Evolutionary conservation across 2,113 vertebrate genomes (phyloP).

Genomic region (Melanocharis versteri): DNA sequence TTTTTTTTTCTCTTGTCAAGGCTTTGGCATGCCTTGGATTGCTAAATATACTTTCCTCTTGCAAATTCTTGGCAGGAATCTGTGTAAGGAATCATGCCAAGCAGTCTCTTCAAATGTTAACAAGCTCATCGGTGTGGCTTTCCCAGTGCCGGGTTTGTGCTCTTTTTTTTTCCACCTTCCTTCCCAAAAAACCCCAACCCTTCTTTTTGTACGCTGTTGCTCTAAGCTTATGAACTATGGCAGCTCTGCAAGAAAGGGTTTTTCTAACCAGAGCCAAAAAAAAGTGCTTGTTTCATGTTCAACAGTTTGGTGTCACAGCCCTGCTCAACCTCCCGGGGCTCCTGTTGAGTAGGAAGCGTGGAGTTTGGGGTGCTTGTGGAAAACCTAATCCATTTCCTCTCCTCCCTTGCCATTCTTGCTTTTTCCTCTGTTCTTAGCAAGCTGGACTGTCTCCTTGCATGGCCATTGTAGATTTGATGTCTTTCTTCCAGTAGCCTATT

Average conservation of each 20-base stretch:
- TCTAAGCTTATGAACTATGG: background rate
- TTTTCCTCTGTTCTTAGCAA: background rate
- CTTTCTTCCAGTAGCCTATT: background rate
- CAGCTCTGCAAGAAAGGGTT: background rate
- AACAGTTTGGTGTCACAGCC: background rate
- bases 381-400: background rate
- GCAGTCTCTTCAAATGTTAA: conserved; percentile 73
- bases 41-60: conserved; percentile 80
- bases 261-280: background rate
- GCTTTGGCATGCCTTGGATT: conserved; percentile 73
- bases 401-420: background rate
- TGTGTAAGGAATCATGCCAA: conserved; percentile 63
- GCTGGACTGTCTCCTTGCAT: background rate
- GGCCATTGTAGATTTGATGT: background rate
- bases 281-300: background rate
- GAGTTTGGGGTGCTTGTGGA: background rate
- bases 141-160: conserved; percentile 42
- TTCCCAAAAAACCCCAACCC: background rate
- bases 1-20: conserved; percentile 68
- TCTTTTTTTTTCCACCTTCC: background rate
- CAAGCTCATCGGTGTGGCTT: conserved; percentile 74
- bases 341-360: background rate
- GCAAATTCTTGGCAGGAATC: conserved; percentile 63
- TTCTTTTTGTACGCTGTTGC: background rate
- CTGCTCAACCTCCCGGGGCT: background rate